A percentile compares a stretch with the other conserved stretches of the same genome.
Evolutionary conservation across 2,888 invertebrate genomes (phyloP).

Genomic region (Toxonevra muliebris): DNA sequence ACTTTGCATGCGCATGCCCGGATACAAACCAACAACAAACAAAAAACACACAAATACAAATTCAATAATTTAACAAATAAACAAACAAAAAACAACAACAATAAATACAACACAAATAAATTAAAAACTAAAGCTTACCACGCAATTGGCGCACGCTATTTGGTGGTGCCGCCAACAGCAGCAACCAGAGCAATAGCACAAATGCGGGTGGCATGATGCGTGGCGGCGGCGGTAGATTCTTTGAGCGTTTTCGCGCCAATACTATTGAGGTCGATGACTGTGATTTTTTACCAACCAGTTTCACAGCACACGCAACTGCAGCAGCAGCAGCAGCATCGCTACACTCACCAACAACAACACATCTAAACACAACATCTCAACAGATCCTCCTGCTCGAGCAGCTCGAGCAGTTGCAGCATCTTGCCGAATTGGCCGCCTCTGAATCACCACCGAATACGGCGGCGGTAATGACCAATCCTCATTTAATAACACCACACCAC

Average conservation of each 20-base stretch:
- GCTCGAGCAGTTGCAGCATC: conserved; percentile 58
- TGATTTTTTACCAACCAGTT: conserved; percentile 51
- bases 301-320: conserved; percentile 31
- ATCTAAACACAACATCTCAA: conserved; percentile 47
- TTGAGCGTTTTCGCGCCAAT: conserved; percentile 61
- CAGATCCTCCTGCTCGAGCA: conserved; percentile 57
- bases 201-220: conserved; percentile 48
- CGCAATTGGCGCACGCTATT: conserved; percentile 62
- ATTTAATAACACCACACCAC: conserved; percentile 19
- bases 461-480: conserved; percentile 33
- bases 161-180: conserved; percentile 45
- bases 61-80: too few relatives aligned
- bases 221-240: conserved; percentile 43
- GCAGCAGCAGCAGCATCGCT: conserved; percentile 32
- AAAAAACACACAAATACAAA: too few relatives aligned
- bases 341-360: conserved; percentile 38
- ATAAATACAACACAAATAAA: not conserved
- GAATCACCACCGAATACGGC: conserved; percentile 56
- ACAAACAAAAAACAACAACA: not conserved
- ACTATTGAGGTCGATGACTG: conserved; percentile 63
- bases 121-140: conserved; percentile 54
- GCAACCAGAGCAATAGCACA: conserved; percentile 45
- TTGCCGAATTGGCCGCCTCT: conserved; percentile 58
- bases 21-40: too few relatives aligned
- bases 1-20: conserved; percentile 1